Conservation (phyloP, 2,113 vertebrate species). For the Plectropomus leopardus region DNA sequence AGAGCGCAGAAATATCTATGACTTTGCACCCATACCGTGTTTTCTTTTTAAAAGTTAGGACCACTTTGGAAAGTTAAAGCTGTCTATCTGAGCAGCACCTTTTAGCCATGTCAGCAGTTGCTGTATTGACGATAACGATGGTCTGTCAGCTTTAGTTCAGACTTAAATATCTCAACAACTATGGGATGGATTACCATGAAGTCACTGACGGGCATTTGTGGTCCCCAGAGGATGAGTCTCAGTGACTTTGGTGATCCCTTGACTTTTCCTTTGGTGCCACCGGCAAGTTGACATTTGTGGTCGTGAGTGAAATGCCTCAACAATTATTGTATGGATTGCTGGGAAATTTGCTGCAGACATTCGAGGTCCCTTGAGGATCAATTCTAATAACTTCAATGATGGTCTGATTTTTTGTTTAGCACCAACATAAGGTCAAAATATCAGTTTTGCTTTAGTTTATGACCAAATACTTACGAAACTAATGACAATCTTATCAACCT, state of each 20-base stretch:
- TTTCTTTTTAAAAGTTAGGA: too few relatives aligned
- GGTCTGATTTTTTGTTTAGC: background rate
- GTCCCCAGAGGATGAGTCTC: too few relatives aligned
- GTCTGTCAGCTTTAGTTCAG: background rate
- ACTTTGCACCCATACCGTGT: background rate
- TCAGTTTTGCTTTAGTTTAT: too few relatives aligned
- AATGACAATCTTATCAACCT: background rate
- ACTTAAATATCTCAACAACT: background rate
- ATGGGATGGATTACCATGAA: background rate
- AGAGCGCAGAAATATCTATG: slow-evolving; percentile 12
- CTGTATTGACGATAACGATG: too few relatives aligned
- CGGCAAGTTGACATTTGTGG: slow-evolving; percentile 1
- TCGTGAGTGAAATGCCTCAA: background rate
- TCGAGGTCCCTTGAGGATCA: background rate
- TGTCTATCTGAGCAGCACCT: slow-evolving; percentile 3
- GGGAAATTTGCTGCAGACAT: background rate
- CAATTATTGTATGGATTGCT: background rate
- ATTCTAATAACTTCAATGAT: background rate
- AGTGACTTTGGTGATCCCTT: too few relatives aligned
- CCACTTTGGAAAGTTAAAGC: slow-evolving; percentile 7
- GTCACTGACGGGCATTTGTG: background rate
- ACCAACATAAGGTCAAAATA: background rate
- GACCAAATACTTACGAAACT: too few relatives aligned
- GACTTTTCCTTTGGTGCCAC: background rate
- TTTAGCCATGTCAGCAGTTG: background rate